Percentiles rank a stretch among this genome's conserved stretches.
Conservation (phyloP, 2,888 invertebrate species). For the Hirudinaria manillensis region DNA sequence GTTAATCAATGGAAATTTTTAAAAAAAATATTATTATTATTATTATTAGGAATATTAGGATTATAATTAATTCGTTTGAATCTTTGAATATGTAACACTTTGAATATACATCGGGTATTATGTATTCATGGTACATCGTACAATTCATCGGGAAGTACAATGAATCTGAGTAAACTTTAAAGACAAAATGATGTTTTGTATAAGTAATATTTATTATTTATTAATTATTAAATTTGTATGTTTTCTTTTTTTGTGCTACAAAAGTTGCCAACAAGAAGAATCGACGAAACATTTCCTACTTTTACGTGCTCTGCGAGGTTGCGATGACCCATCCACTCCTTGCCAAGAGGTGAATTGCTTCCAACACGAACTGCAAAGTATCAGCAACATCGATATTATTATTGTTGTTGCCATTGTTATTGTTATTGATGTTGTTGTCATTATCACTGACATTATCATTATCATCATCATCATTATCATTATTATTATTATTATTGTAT, state of each 20-base stretch:
- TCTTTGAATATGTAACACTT: too few species aligned
- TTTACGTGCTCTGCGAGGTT: not conserved
- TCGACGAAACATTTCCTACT: not conserved
- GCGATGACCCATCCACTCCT: not conserved
- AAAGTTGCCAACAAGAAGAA: not conserved
- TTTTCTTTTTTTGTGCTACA: not conserved
- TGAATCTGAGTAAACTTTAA: too few species aligned
- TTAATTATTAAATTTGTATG: not conserved
- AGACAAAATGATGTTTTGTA: too few species aligned
- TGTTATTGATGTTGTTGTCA: not conserved
- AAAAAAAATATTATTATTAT: too few species aligned
- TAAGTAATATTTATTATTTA: too few species aligned
- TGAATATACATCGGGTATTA: too few species aligned
- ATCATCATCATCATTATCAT: not conserved
- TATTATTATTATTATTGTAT: not conserved
- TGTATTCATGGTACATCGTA: too few species aligned
- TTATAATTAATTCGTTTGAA: too few species aligned
- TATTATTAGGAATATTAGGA: too few species aligned
- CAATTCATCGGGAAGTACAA: too few species aligned
- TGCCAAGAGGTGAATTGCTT: not conserved
- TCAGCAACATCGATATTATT: not conserved
- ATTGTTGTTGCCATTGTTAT: not conserved
- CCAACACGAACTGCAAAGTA: not conserved
- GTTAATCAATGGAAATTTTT: too few species aligned
- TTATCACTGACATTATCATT: not conserved